A percentile compares a stretch with the other conserved stretches of the same genome.
Conservation (phyloP, 1,140 invertebrate genomes). For the Charaxes varanes region DNA sequence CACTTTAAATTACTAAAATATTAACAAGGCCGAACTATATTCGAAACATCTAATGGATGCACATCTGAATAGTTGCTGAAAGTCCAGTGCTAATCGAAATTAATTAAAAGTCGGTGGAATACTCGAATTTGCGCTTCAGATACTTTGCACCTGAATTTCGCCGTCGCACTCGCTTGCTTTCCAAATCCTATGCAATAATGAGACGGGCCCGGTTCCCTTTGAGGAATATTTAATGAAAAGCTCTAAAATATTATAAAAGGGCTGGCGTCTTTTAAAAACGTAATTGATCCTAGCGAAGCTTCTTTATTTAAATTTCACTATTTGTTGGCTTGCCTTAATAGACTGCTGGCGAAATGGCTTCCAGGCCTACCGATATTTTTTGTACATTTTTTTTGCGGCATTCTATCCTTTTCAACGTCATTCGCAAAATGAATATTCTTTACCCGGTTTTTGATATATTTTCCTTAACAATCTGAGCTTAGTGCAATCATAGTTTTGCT, state of each 20-base stretch:
- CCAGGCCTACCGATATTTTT: slow-evolving; percentile 25
- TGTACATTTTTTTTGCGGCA: slow-evolving; percentile 16
- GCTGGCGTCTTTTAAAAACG: slow-evolving; percentile 46
- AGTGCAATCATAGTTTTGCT: slow-evolving; percentile 6
- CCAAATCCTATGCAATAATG: slow-evolving; percentile 60
- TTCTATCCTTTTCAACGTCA: slow-evolving; percentile 15
- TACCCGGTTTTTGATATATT: slow-evolving; percentile 11
- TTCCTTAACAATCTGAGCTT: background rate
- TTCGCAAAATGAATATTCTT: slow-evolving; percentile 12
- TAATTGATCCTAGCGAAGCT: slow-evolving; percentile 44
- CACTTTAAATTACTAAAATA: no score
- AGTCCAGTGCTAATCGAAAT: slow-evolving; percentile 21
- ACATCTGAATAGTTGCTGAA: slow-evolving; percentile 4
- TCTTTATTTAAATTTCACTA: slow-evolving; percentile 32
- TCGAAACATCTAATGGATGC: no score
- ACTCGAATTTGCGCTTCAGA: slow-evolving; percentile 32
- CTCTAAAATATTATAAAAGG: slow-evolving; percentile 52
- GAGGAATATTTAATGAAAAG: slow-evolving; percentile 58
- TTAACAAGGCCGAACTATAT: no score
- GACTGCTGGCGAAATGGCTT: slow-evolving; percentile 20
- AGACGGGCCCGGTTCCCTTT: slow-evolving; percentile 47
- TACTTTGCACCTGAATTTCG: slow-evolving; percentile 36
- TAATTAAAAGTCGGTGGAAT: slow-evolving; percentile 28
- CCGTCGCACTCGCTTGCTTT: slow-evolving; percentile 36
- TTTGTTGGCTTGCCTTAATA: slow-evolving; percentile 28